Percentiles rank a stretch among this genome's conserved stretches.
Evolutionary conservation across 2,888 invertebrate genomes (phyloP).

Genomic region (Allacma fusca): DNA sequence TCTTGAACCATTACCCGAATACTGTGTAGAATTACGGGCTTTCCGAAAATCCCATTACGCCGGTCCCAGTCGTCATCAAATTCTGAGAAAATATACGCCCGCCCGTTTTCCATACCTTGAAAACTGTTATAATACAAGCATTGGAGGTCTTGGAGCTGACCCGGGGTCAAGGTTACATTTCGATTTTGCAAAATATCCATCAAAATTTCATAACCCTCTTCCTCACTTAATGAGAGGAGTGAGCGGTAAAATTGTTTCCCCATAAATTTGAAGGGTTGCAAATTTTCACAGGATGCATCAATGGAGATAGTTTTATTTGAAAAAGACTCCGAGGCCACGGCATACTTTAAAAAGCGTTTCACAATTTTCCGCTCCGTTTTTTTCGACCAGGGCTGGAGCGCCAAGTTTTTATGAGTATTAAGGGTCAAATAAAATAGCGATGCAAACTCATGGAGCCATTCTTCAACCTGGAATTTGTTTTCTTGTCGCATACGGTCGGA

Average conservation of each 20-base stretch:
- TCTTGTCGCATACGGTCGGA: constrained; percentile 23
- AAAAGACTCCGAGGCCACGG: background rate
- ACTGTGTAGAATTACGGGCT: constrained; percentile 8
- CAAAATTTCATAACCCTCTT: constrained; percentile 34
- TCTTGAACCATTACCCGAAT: constrained; percentile 2
- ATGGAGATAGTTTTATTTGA: background rate
- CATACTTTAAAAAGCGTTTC: constrained; percentile 30
- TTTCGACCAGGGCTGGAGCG: constrained; percentile 1
- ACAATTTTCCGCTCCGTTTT: constrained; percentile 26
- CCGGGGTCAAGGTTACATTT: constrained; percentile 22
- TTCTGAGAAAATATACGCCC: constrained; percentile 24
- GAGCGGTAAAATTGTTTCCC: constrained; percentile 6
- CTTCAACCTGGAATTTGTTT: constrained; percentile 20
- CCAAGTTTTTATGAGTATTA: background rate
- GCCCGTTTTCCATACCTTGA: constrained; percentile 21
- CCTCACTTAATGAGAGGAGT: constrained; percentile 1
- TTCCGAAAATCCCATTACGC: constrained; percentile 24
- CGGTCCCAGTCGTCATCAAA: constrained; percentile 27
- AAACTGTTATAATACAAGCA: constrained; percentile 35
- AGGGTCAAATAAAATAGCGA: background rate
- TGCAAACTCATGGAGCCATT: background rate
- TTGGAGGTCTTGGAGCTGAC: constrained; percentile 24
- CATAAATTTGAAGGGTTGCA: background rate
- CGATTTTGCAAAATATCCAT: constrained; percentile 11
- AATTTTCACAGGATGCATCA: background rate